Base-by-base conservation (phyloP, 2,888 invertebrate species). In the Archips xylosteana region DNA sequence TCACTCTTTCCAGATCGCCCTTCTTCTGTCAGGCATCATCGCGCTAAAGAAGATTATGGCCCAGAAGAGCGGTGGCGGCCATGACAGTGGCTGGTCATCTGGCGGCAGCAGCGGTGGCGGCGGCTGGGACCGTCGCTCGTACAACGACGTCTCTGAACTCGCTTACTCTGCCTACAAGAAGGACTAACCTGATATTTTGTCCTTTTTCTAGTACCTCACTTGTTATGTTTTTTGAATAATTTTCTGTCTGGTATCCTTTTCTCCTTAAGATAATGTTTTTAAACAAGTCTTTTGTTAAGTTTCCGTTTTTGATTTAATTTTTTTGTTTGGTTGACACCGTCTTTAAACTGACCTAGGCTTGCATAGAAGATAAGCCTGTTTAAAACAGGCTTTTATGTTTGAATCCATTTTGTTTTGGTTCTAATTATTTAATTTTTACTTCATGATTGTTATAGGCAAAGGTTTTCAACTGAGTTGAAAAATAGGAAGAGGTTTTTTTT, bases 1-100 rank as follows among this genome's bases (percentile, higher is more conserved):
- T 49, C 71, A 60, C 73, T 63, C 83, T 42, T 96, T 96, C 75
- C 96, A 97, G 95, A 97, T 98, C 81, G 98, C 98, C 0, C 92
- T 98, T 1, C 95, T 98, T 9, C 92, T 98, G 54, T 96, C 98
- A 3, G 96, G 97, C 76, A 97, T 98, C 84, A 97, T 98, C 82
- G 96, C 97, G 0, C 88, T 98, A 64, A 98, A 98, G 95, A 98
- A 98, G 88, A 91, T 98, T 49, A 94, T 97, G 84, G 95, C 96
- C 0, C 95, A 96, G 81, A 97, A 97, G 86, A 95, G 95, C 15
- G 94, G 95, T 4, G 88, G 89, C 45, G 95, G 94, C 4, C 94
- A 94, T 59, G 95, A 95, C 59, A 92, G 94, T 60, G 95, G 96
- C 8, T 95, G 95, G 88, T 94, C 94, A 12, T 94, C 95, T 0